phyloP scores from a whole-genome alignment of 2,888 invertebrate species.

The Dysmachus trigonus region DNA sequence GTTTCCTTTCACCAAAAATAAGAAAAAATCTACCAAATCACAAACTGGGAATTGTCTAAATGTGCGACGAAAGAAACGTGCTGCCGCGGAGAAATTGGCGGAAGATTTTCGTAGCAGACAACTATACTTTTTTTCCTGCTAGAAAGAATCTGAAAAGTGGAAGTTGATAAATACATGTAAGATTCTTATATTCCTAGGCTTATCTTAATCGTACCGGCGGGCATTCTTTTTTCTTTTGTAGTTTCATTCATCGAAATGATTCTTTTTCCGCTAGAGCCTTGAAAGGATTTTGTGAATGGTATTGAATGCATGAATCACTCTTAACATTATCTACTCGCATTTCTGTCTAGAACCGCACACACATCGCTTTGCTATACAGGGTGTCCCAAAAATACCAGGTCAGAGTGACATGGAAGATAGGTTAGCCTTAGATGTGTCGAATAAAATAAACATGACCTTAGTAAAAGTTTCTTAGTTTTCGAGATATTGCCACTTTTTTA shows the following conservation, averaged over 20 bases:
- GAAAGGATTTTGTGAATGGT: conserved; percentile 32
- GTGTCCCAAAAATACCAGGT: too few relatives aligned
- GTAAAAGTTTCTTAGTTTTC: too few relatives aligned
- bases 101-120: not conserved
- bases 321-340: not conserved
- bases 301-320: conserved; percentile 9
- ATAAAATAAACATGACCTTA: too few relatives aligned
- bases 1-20: not conserved
- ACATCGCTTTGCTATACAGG: not conserved
- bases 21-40: not conserved
- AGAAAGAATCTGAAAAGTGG: not conserved
- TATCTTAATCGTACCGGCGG: conserved; percentile 27
- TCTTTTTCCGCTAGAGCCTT: not conserved
- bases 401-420: too few relatives aligned
- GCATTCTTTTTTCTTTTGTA: not conserved
- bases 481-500: too few relatives aligned
- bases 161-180: not conserved
- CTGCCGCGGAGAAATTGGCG: not conserved
- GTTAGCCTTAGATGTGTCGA: too few relatives aligned
- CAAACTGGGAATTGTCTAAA: not conserved
- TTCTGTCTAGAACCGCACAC: not conserved
- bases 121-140: not conserved
- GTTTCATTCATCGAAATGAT: conserved; percentile 25
- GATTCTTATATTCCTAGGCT: not conserved
- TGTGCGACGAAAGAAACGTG: not conserved